A percentile compares a stretch with the other conserved stretches of the same genome.
Conservation (phyloP, 2,888 invertebrate species). For the Drosophila prolongata region DNA sequence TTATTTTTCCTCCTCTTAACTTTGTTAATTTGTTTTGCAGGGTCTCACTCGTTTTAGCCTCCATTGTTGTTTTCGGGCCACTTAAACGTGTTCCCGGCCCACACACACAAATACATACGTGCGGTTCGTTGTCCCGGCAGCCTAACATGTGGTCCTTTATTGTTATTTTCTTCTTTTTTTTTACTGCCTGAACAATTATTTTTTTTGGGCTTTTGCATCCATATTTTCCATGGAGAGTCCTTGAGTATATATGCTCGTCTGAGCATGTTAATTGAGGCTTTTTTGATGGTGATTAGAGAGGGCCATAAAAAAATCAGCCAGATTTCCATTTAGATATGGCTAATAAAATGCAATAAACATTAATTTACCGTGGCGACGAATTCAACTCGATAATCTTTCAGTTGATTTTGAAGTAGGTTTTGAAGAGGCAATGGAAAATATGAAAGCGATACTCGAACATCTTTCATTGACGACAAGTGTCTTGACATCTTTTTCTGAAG, state of each 20-base stretch:
- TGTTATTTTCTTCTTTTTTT: conserved; percentile 19
- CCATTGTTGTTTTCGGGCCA: conserved; percentile 56
- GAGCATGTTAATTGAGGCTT: conserved; percentile 71
- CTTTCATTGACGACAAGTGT: conserved; percentile 43
- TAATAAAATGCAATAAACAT: conserved; percentile 61
- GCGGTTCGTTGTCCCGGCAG: conserved; percentile 43
- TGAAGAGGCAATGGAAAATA: conserved; percentile 22
- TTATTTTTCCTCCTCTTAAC: conserved; percentile 15
- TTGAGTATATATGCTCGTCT: conserved; percentile 50
- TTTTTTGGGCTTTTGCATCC: conserved; percentile 26
- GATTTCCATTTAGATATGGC: conserved; percentile 31
- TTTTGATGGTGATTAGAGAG: conserved; percentile 55
- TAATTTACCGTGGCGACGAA: conserved; percentile 14
- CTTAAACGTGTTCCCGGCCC: conserved; percentile 48
- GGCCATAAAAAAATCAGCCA: conserved; percentile 26
- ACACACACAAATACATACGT: conserved; percentile 20
- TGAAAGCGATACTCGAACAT: conserved; percentile 27
- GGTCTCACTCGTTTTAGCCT: conserved; percentile 18
- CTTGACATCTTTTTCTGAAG: conserved; percentile 24
- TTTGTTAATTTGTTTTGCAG: conserved; percentile 68
- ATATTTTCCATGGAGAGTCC: conserved; percentile 20
- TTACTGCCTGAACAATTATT: conserved; percentile 59
- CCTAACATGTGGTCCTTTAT: conserved; percentile 32
- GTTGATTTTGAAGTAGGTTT: conserved; percentile 17
- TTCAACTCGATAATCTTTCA: conserved; percentile 3